These are phyloP conservation scores for Rhinophrynus dorsalis DNA, from an alignment of 2,797 vertebrate species.

Conservation along the genomic window DNA sequence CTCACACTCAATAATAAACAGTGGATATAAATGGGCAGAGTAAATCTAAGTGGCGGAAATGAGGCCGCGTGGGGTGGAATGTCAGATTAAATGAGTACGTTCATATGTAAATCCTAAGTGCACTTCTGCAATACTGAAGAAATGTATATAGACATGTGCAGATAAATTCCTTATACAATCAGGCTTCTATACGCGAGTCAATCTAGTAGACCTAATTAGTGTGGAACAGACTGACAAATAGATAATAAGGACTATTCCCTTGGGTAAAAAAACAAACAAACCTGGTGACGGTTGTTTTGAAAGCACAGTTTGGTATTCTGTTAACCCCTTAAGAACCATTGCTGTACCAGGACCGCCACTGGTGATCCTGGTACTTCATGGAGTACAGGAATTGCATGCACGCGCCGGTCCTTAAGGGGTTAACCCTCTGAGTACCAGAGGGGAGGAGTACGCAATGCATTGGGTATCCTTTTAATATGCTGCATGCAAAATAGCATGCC, in stretches of 20 bases:
- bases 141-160: not conserved
- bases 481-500: too few relatives aligned
- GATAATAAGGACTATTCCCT: not conserved
- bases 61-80: not conserved
- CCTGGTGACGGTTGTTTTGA: too few relatives aligned
- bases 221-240: not conserved
- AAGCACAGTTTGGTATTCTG: too few relatives aligned
- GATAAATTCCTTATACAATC: not conserved
- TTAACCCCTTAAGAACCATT: too few relatives aligned
- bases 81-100: constrained; percentile 14
- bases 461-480: too few relatives aligned
- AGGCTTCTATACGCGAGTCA: not conserved
- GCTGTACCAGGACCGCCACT: too few relatives aligned
- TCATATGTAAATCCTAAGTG: constrained; percentile 6
- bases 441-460: too few relatives aligned
- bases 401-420: too few relatives aligned
- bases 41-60: constrained; percentile 6
- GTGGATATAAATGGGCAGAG: not conserved
- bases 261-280: too few relatives aligned
- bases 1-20: not conserved
- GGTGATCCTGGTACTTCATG: too few relatives aligned
- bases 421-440: too few relatives aligned
- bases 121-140: not conserved
- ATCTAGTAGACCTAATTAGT: not conserved
- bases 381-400: too few relatives aligned